These are phyloP conservation scores for Burhinus bistriatus DNA, from an alignment of 2,113 vertebrate species.

Conservation along the genomic window DNA sequence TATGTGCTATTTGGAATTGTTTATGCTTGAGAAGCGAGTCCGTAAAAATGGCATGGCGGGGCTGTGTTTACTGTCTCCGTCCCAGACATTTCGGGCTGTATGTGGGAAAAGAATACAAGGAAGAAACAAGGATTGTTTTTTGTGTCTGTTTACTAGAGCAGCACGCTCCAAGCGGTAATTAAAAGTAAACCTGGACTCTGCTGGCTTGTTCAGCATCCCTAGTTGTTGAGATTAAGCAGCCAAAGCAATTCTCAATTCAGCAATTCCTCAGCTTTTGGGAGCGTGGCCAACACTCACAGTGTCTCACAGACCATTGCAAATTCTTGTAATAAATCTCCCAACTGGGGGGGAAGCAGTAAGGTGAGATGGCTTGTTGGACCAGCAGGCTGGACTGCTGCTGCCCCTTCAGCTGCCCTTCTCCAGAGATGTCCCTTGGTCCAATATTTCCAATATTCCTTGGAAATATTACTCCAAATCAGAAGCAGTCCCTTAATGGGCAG, in stretches of 20 bases:
- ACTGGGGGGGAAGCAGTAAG: background rate
- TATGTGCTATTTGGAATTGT: background rate
- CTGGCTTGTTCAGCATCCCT: conserved; percentile 29
- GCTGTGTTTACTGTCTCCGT: background rate
- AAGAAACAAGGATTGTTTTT: background rate
- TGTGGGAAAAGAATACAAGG: background rate
- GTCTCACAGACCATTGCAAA: conserved; percentile 45
- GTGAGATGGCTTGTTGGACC: background rate
- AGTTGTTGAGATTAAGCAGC: conserved; percentile 24
- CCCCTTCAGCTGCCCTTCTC: background rate
- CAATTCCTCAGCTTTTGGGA: conserved; percentile 58
- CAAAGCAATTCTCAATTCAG: conserved; percentile 57
- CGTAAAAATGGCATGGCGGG: background rate
- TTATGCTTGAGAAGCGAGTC: background rate
- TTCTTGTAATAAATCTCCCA: conserved; percentile 48
- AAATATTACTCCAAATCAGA: background rate
- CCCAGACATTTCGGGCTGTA: background rate
- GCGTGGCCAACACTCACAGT: conserved; percentile 37
- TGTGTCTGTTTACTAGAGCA: conserved; percentile 30
- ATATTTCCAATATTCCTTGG: background rate
- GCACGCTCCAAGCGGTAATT: background rate
- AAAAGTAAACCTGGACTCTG: conserved; percentile 41
- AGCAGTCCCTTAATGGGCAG: background rate
- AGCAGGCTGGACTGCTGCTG: background rate
- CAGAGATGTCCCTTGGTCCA: background rate